Evolutionary conservation across 30 jellyfish, hydroid and myxozoan species (phyloP).

Genomic region (Turritopsis rubra): DNA sequence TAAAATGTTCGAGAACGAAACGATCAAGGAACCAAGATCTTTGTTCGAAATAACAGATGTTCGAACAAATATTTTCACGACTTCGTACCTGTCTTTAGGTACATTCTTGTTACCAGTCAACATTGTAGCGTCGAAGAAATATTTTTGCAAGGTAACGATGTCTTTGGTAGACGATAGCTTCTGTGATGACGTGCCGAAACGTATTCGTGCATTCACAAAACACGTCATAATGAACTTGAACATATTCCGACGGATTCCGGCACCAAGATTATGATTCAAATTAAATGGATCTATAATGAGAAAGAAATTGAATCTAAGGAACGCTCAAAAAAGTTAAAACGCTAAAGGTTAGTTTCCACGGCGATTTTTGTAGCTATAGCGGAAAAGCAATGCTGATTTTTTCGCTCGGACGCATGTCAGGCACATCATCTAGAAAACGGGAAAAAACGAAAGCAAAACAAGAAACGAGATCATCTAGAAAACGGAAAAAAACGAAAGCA

Average conservation of each 20-base stretch:
- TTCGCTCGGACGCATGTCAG: too few relatives aligned
- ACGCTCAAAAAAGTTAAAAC: too few relatives aligned
- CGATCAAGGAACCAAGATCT: not conserved
- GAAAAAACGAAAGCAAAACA: too few relatives aligned
- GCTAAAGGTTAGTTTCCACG: too few relatives aligned
- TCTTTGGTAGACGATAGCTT: not conserved
- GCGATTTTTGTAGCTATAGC: too few relatives aligned
- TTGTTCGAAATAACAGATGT: not conserved
- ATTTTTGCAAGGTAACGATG: not conserved
- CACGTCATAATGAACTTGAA: slow-evolving; percentile 35
- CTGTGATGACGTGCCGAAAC: slow-evolving; percentile 38
- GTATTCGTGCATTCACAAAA: slow-evolving; percentile 42
- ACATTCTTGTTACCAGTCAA: slow-evolving; percentile 33
- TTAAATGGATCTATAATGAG: slow-evolving; percentile 66
- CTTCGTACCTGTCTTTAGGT: slow-evolving; percentile 49
- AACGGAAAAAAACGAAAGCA: too few relatives aligned
- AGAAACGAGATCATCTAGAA: too few relatives aligned
- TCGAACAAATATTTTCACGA: not conserved
- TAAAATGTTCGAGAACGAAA: not conserved
- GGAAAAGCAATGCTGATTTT: too few relatives aligned
- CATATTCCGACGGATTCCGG: slow-evolving; percentile 57
- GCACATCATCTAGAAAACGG: too few relatives aligned
- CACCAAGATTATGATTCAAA: slow-evolving; percentile 62
- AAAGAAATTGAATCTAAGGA: too few relatives aligned
- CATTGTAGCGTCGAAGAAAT: slow-evolving; percentile 37